Base-by-base conservation (phyloP, 2,888 invertebrate species). In the Hyles lineata region DNA sequence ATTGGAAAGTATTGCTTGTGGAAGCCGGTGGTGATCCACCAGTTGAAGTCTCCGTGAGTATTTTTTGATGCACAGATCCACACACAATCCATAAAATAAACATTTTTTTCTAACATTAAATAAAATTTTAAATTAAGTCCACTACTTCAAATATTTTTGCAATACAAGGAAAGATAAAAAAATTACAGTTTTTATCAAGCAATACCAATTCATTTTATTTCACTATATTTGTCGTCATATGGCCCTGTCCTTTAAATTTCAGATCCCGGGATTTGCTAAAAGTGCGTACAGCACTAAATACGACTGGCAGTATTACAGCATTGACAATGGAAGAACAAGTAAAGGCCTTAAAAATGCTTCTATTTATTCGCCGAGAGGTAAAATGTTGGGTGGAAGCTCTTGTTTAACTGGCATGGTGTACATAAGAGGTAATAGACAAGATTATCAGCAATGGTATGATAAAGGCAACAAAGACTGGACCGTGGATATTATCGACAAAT, bases 271-370 rank as follows among this genome's bases (percentile, higher is more conserved):
- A 6, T 23, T 50, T 0, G 55, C 69, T 29, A 21, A 52, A 25
- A 50, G n/a, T 11, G 19, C 72, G 17, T 78, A 71, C 55, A 50
- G 96, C 82, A 92, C 81, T 11, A 70, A 78, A 81, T 86, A 97
- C 72, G 98, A 98, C 86, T 98, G 98, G 98, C 96, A 97, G 84
- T 98, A 97, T 87, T 97, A 97, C 87, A 97, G 97, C 0, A 97
- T 97, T 81, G 97, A 97, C 0, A 96, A 96, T 83, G 96, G 96
- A 32, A 96, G 94, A 55, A 95, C 96, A 0, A 97, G 96, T 85
- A 90, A 97, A 79, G 97, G 97, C 96, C 90, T 87, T 50, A 78
- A 79, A 72, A 79, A 85, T 74, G 79, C 83, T 60, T 55, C 82
- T 62, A 84, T 86, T 19, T 79, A 79, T 8, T 95, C 95, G 95